These are phyloP conservation scores for Coleophora flavipennella DNA, from an alignment of 2,888 invertebrate genomes.

Conservation along the genomic window DNA sequence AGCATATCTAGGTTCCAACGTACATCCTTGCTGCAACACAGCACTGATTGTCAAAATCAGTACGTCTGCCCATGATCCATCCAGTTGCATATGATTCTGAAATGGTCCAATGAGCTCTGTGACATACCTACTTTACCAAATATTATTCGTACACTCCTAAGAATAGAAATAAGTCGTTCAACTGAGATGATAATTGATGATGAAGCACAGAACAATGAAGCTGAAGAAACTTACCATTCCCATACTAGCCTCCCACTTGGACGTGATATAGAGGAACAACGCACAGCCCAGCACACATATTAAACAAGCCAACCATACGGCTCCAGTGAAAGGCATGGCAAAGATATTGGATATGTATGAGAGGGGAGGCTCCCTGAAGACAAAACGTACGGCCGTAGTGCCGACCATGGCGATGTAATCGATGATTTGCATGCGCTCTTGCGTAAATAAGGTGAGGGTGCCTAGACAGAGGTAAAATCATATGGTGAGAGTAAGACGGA, in stretches of 20 bases:
- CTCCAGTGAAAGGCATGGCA: conserved; percentile 73
- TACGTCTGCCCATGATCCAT: conserved; percentile 67
- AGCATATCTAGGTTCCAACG: conserved; percentile 62
- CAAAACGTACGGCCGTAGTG: conserved; percentile 67
- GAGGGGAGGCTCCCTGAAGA: conserved; percentile 78
- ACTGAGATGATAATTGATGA: too few relatives aligned
- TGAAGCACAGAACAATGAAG: neutral
- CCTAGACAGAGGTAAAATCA: conserved; percentile 25
- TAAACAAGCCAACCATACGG: conserved; percentile 75
- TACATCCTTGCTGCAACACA: conserved; percentile 74
- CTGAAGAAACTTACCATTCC: conserved; percentile 35
- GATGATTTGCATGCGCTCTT: conserved; percentile 49
- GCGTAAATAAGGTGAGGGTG: conserved; percentile 52
- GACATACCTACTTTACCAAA: too few relatives aligned
- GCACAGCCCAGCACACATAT: conserved; percentile 61
- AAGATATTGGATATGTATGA: conserved; percentile 78
- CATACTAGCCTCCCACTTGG: conserved; percentile 59
- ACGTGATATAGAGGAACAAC: conserved; percentile 56
- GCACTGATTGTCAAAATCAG: conserved; percentile 71
- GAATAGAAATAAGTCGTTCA: too few relatives aligned
- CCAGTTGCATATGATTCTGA: conserved; percentile 51
- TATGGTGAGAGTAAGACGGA: too few relatives aligned
- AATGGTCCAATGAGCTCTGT: neutral
- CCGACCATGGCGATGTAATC: conserved; percentile 73
- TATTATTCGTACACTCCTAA: too few relatives aligned